Evolutionary conservation across 2,888 invertebrate species (phyloP), one percentile per base, ranked within the genome.

Genomic region (Eucera pruinosa): DNA sequence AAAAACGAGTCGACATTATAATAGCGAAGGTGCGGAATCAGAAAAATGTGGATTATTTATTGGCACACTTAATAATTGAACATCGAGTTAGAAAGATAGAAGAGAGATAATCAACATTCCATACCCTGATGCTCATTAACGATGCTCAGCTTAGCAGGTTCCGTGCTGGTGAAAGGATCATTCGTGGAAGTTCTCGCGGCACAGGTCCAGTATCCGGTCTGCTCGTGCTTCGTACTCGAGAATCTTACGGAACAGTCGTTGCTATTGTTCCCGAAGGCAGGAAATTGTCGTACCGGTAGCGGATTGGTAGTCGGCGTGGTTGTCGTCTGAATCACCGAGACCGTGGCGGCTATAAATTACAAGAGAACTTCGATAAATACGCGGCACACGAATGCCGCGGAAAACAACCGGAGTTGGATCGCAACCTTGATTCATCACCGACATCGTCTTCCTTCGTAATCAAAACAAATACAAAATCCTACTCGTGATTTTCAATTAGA

Each of bases 191-290:
- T 83, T 77, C 91, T 85, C n/a, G 90, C 92, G 13, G 91, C 92
- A 75, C 92, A 92, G 50, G 88, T 90, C 92, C 92, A 92, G 69
- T 90, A 90, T 77, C 92, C 92, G 72, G 89, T 89, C 78, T 92
- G 92, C 72, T 92, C 91, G 78, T 90, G 86, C 80, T 90, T 89
- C 54, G 89, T 87, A 76, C 90, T 90, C 30, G 89, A 90, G 82
- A 92, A 92, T 80, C 90, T 84, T 27, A 92, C 92, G 62, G 91
- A 92, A 85, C 92, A 92, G 78, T 92, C 91, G 82, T 91, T 91
- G 76, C 89, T 91, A 70, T 89, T 88, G 78, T 91, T 91, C 39
- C 92, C 92, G 79, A 92, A 92, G 39, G 92, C 91, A 62, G 91
- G 87, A 83, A 92, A 92, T 70, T 88, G 86, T 69, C 89, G 87